Evolutionary conservation across 1,140 invertebrate genomes (phyloP).

Genomic region (Drosophila triauraria): DNA sequence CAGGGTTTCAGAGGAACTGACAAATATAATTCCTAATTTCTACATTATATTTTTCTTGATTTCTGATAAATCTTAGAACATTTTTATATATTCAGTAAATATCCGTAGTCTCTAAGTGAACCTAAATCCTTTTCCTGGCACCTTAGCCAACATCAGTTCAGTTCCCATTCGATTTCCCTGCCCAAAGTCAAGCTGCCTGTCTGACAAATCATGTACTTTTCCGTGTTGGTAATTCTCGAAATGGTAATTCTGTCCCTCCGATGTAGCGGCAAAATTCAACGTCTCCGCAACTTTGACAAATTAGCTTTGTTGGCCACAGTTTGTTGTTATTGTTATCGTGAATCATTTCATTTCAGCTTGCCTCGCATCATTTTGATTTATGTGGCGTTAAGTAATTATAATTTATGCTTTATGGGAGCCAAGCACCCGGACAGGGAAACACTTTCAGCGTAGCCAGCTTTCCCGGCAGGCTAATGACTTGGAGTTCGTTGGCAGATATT

Average conservation of each 20-base stretch:
- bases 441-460: constrained; percentile 1
- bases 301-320: constrained; percentile 53
- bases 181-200: constrained; percentile 47
- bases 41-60: too few species aligned
- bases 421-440: constrained; percentile 3
- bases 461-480: constrained; percentile 29
- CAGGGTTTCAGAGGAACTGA: too few species aligned
- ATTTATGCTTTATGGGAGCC: constrained; percentile 27
- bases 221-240: background rate
- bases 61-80: too few species aligned
- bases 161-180: constrained; percentile 5
- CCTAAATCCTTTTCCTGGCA: background rate
- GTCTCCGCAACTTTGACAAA: constrained; percentile 67
- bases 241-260: constrained; percentile 45
- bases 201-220: constrained; percentile 38
- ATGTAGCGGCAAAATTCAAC: constrained; percentile 61
- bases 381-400: constrained; percentile 75
- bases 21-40: too few species aligned
- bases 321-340: constrained; percentile 36
- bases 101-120: too few species aligned
- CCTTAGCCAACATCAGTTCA: background rate
- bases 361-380: constrained; percentile 70
- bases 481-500: constrained; percentile 25
- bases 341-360: constrained; percentile 39
- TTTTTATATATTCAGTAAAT: too few species aligned